phyloP scores from a whole-genome alignment of 23 tunicate genomes.

The Diplosoma virens region DNA sequence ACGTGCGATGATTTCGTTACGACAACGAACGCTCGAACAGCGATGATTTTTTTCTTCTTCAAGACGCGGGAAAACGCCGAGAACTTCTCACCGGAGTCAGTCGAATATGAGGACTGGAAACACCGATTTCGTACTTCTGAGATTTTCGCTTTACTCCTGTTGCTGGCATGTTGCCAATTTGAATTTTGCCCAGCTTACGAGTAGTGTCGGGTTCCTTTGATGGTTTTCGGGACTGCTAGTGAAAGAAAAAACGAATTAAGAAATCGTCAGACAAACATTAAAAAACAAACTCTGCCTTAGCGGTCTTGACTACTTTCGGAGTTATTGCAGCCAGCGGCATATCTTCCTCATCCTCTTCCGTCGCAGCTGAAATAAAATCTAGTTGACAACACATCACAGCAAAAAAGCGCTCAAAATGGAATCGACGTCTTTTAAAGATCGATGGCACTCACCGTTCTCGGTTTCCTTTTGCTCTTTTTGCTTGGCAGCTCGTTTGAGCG shows the following conservation, averaged over 20 bases:
- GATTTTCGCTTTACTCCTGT: slow-evolving; percentile 53
- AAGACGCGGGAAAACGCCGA: too few relatives aligned
- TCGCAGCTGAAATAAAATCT: neutral
- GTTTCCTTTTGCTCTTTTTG: slow-evolving; percentile 24
- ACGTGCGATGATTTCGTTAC: too few relatives aligned
- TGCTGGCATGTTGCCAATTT: slow-evolving; percentile 26
- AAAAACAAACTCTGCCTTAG: neutral
- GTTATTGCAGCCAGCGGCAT: slow-evolving; percentile 48
- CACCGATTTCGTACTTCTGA: slow-evolving; percentile 53
- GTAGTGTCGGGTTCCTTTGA: slow-evolving; percentile 45
- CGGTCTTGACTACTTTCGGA: slow-evolving; percentile 10
- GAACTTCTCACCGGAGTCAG: slow-evolving; percentile 3
- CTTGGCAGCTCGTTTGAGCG: slow-evolving; percentile 69
- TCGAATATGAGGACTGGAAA: slow-evolving; percentile 26
- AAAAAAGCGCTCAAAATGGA: too few relatives aligned
- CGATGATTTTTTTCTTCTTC: too few relatives aligned
- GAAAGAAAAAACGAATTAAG: neutral
- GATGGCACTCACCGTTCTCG: too few relatives aligned
- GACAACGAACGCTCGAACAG: too few relatives aligned
- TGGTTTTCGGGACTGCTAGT: slow-evolving; percentile 15
- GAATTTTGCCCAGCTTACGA: slow-evolving; percentile 76
- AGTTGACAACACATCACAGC: too few relatives aligned
- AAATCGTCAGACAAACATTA: neutral
- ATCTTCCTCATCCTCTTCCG: slow-evolving; percentile 25
- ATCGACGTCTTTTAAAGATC: too few relatives aligned